Base-by-base conservation (phyloP, 2,113 vertebrate species). In the Vombatus ursinus region DNA sequence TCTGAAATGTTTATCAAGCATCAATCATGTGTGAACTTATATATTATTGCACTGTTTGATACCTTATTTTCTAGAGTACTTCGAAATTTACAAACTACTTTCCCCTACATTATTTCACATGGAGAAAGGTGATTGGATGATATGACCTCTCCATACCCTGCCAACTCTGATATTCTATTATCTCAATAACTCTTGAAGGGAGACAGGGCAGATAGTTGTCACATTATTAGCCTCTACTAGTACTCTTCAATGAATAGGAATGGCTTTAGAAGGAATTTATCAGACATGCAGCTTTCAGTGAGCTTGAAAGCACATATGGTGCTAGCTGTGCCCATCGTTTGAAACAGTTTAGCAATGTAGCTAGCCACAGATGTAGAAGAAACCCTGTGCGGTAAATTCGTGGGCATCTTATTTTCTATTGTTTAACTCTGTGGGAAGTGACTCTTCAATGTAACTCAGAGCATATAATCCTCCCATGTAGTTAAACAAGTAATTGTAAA, bases 1-100 rank as follows among this genome's bases (percentile, higher is more conserved):
- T 54, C 92, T 95, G 96, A 96, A 96, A 97, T 96, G 97, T 97
- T 97, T 98, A 98, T 97, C 97, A 96, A 92, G 95, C 96, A 91
- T 92, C 97, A 96, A 77, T 96, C 94, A 89, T 94, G 96, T 94
- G 93, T 91, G 10, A 50, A 44, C 31, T 90, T 96, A 94, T 95
- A 96, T 23, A 97, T 97, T 96, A 96, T 95, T 93, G 84, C 52
- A 96, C 97, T 97, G 97, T 92, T 95, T 12, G 19, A 7, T 61
- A 31, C 93, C 91, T 91, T 96, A 90, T 23, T 96, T 94, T 97
- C 96, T 96, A 49, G 50, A 97, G 47, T 51, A 94, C 93, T 31
- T 96, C 91, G 95, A n/a, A 44, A 93, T 95, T 94, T 94, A 52
- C 49, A 52, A 97, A 96, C 95, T 51, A 94, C 89, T 96, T 96